A percentile compares a stretch with the other conserved stretches of the same genome.
Evolutionary conservation across 1,140 invertebrate genomes (phyloP).

Genomic region (Glomeris maerens): DNA sequence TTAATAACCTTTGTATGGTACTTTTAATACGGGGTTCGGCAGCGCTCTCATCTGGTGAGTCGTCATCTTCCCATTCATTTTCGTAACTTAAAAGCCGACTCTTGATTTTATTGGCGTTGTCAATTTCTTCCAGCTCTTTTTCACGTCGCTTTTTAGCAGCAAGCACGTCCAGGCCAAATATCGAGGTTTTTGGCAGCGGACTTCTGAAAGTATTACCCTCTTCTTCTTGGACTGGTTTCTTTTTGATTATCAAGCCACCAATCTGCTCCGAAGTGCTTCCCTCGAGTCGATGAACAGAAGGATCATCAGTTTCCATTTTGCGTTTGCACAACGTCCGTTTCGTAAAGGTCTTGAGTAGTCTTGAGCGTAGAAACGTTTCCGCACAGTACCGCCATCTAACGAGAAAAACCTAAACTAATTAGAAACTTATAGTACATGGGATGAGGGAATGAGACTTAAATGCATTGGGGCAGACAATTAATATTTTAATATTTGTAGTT

Average conservation of each 20-base stretch:
- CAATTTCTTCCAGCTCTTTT: slow-evolving; percentile 31
- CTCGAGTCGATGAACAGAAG: slow-evolving; percentile 57
- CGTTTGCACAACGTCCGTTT: no score
- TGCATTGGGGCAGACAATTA: no score
- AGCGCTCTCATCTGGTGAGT: slow-evolving; percentile 34
- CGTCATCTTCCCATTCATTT: slow-evolving; percentile 48
- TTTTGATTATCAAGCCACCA: slow-evolving; percentile 72
- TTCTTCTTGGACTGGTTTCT: slow-evolving; percentile 44
- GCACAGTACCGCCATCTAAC: no score
- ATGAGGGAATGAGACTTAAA: no score
- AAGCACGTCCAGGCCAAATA: slow-evolving; percentile 74
- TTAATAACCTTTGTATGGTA: slow-evolving; percentile 22
- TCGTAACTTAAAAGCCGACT: slow-evolving; percentile 30
- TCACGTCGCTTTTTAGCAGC: slow-evolving; percentile 49
- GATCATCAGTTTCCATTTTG: slow-evolving; percentile 14
- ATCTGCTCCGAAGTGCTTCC: slow-evolving; percentile 51
- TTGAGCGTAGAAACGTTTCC: no score
- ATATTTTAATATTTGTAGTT: no score
- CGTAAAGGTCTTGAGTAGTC: no score
- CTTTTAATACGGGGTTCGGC: slow-evolving; percentile 17
- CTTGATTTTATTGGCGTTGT: slow-evolving; percentile 30
- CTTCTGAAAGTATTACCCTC: slow-evolving; percentile 50
- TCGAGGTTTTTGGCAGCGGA: slow-evolving; percentile 48
- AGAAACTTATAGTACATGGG: no score
- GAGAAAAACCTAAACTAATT: no score